Evolutionary conservation across 2,797 vertebrate species (phyloP), one percentile per base, ranked within the genome.

Genomic region (Oryzias dopingdopingensis): DNA sequence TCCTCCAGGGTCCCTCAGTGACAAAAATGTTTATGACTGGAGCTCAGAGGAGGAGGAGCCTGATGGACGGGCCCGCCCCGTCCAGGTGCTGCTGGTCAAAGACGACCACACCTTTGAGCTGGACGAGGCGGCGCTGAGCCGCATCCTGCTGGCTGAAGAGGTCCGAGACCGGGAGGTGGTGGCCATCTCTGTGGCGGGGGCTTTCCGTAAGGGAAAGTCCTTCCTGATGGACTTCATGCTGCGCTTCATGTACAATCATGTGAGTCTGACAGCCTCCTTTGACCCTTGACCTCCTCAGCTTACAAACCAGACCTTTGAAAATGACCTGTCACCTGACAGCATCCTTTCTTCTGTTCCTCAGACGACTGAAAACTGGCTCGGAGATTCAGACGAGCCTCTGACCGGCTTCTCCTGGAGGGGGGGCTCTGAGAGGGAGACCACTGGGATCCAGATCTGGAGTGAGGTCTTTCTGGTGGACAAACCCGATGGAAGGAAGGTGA

Each of bases 211-310:
- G 90, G 97, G 97, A 26, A 99, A 99, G 75, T 99, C 97, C 0
- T 99, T 99, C 87, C 94, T 99, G 65, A 97, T 99, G 97, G 97
- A 99, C 89, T 99, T 99, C 85, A 98, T 99, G 96, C 89, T 99
- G 85, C 93, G 97, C 0, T 99, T 96, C 82, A 98, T 99, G 97
- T 98, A 98, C 90, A 95, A 92, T 22, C 94, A 96, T 69, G 96
- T 98, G 78, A 59, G 89, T 72, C 6, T 37, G 32, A 37, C 10
- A 12, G 32, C 32, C 32, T 12, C 8, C 32, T 12, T 10, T 37
- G 32, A 37, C 32, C 32, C 10, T 10, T 37, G 32, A 37, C 32
- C 32, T 37, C 32, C 32, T 12, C 26, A 6, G 1, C 6, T 6
- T 6, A 29, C 26, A 6, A 29, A 29, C 5, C 26, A 29, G 6